Evolutionary conservation across 2,113 vertebrate genomes (phyloP), one percentile per base, ranked within the genome.

Genomic region (Synchiropus splendidus): DNA sequence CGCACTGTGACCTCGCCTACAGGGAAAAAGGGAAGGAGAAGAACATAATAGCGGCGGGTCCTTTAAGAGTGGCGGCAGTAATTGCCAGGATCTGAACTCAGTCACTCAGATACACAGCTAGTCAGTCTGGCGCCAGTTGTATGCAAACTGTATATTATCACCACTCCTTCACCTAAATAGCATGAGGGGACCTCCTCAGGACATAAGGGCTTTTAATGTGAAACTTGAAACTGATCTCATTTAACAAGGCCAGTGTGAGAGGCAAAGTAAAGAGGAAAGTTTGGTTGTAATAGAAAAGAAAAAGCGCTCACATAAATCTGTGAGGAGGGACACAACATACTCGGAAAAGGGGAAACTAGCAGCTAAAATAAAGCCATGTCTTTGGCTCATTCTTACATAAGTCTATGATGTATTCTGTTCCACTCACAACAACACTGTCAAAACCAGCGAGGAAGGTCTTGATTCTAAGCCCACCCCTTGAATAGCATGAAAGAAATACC

Each of bases 121-220:
- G 75, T 86, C 93, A 89, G 90, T 73, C 91, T 92, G 94, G 93
- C 92, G 94, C 94, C 93, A 92, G 89, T 74, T 72, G 88, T 77
- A 89, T 86, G 90, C 92, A 87, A 90, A 92, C 90, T 88, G 86
- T 91, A 85, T 88, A 91, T 94, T 92, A 94, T 89, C 88, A 89
- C 89, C 89, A 88, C 90, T 93, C 82, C 89, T 85, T 89, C 89
- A 87, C 89, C 90, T 89, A 85, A 88, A 83, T 81, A 87, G 89
- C 87, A 74, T 61, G 80, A 83, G 83, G 78, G 84, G 83, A 85
- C 85, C 85, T 87, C 83, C 80, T 79, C 77, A 80, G 83, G 67
- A 78, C 86, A 85, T 87, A 84, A 81, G 63, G 73, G 82, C 81
- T 84, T 86, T 85, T 85, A 83, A 86, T 87, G 81, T 74, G 78